A percentile compares a stretch with the other conserved stretches of the same genome.
Conservation (phyloP, 1,140 invertebrate genomes). For the Meteorus sp. region DNA sequence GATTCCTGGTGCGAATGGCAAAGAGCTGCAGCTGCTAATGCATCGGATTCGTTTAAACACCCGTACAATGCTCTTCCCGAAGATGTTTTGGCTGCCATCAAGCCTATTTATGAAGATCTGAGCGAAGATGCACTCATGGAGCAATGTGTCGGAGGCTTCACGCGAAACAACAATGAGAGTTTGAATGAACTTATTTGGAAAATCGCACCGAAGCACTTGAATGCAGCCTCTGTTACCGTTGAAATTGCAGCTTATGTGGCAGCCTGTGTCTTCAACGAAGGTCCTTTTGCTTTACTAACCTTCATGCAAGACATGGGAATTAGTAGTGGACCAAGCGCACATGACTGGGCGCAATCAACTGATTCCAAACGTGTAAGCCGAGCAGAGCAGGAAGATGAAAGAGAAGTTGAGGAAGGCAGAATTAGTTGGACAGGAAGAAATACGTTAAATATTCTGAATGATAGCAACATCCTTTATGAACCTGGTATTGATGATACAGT, state of each 20-base stretch:
- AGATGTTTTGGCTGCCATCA: slow-evolving; percentile 18
- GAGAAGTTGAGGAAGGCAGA: not conserved
- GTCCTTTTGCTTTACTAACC: not conserved
- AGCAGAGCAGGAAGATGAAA: not conserved
- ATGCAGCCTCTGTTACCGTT: slow-evolving; percentile 1
- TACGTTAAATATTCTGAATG: no score
- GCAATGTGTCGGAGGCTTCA: slow-evolving; percentile 27
- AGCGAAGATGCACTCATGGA: slow-evolving; percentile 23
- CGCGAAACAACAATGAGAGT: slow-evolving; percentile 32
- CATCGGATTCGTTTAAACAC: not conserved
- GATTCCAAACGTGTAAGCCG: no score
- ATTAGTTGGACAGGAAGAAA: no score
- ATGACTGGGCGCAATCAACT: no score
- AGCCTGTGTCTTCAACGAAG: slow-evolving; percentile 20
- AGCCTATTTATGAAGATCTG: slow-evolving; percentile 29
- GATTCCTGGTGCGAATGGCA: slow-evolving; percentile 21
- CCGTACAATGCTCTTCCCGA: slow-evolving; percentile 10
- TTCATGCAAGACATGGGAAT: no score
- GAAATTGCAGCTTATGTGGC: slow-evolving; percentile 18
- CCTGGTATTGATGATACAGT: no score
- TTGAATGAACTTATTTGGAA: slow-evolving; percentile 30
- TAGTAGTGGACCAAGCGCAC: no score
- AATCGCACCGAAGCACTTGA: slow-evolving; percentile 25
- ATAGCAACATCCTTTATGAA: no score
- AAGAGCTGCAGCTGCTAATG: slow-evolving; percentile 5